These are phyloP conservation scores for Dendrocincla tyrannina DNA, from an alignment of 2,797 vertebrate genomes.

Conservation along the genomic window DNA sequence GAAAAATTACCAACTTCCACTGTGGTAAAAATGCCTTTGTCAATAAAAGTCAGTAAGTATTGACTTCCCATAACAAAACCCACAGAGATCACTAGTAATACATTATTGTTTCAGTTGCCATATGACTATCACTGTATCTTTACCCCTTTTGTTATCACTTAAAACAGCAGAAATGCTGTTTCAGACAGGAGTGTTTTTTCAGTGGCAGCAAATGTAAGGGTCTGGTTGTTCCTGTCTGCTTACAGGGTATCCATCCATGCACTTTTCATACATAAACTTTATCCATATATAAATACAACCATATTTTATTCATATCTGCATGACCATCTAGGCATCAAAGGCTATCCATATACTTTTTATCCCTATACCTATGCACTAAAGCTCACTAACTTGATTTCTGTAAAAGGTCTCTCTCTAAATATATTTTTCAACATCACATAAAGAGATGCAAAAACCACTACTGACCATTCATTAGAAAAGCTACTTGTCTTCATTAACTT, in stretches of 20 bases:
- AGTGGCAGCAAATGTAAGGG: background rate
- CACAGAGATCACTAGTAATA: background rate
- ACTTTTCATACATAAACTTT: background rate
- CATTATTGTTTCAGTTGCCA: background rate
- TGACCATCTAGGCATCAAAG: background rate
- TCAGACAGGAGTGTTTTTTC: background rate
- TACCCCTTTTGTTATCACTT: background rate
- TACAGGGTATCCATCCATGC: background rate
- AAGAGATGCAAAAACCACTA: background rate
- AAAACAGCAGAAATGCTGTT: background rate
- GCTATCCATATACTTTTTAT: background rate
- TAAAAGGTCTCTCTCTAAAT: background rate
- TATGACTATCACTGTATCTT: background rate
- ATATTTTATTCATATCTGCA: background rate
- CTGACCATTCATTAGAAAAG: background rate
- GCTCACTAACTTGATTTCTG: background rate
- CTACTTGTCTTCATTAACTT: background rate
- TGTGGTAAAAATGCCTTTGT: background rate
- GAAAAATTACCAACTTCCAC: background rate
- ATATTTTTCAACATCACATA: background rate
- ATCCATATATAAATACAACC: background rate
- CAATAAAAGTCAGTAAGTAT: background rate
- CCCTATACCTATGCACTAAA: background rate
- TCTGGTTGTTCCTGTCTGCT: background rate
- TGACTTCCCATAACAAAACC: background rate